Base-by-base conservation (phyloP, 2,888 invertebrate species). In the Phalera bucephala region DNA sequence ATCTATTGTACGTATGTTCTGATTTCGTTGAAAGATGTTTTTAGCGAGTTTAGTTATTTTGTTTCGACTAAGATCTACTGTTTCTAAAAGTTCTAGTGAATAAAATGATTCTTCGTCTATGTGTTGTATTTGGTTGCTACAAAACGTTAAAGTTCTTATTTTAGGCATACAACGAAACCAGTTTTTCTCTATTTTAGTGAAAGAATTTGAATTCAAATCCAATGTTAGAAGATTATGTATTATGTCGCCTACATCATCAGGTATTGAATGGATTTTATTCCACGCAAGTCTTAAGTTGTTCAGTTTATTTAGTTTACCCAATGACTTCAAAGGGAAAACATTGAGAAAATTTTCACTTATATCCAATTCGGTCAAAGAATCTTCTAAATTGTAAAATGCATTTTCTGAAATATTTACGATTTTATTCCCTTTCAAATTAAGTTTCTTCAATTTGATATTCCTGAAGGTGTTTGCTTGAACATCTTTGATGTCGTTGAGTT, bases 271-370 rank as follows among this genome's bases (percentile, higher is more conserved):
- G 92, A 97, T 95, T 83, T 94, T 94, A 77, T 97, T 97, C 92
- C 95, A 95, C 7, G 96, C 94, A 14, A 96, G 80, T 47, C 94
- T 91, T 40, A 97, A 84, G 33, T 93, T 93, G 33, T 91, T 92
- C 34, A 97, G 81, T 63, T 93, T 91, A 50, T 94, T 94, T 32
- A 97, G 89, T 57, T 95, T 92, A 36, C 94, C 91, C 46, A 97
- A 76, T 4, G 96, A 93, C 55, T 93, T 88, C 87, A 97, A 93
- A 0, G 97, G 97, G 80, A 97, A 97, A 46, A 91, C 81, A 61
- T 93, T 92, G n/a, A 97, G 84, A 72, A 94, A 95, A 84, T 97
- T 97, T 84, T 97, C 96, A 4, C 96, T 94, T 46, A 98, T 87
- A 76, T 96, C 96, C 52, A 98, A 91, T 75, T 97, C 96, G 38